phyloP scores from a whole-genome alignment of 2,797 vertebrate genomes.

The Megaceryle alcyon region DNA sequence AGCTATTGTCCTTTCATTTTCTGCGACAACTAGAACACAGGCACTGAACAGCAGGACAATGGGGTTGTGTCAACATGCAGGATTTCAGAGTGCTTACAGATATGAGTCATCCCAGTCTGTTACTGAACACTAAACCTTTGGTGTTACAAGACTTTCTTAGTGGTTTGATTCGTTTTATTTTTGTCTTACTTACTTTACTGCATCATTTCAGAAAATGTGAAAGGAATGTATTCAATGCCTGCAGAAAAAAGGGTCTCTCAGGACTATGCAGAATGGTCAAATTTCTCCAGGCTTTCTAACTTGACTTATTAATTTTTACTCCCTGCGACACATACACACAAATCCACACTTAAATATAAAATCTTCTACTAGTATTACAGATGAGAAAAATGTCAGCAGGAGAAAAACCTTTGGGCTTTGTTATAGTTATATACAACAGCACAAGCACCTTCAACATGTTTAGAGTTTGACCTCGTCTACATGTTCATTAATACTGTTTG shows the following conservation, averaged over 20 bases:
- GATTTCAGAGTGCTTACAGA: constrained; percentile 42
- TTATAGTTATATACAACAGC: not conserved
- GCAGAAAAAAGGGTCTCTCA: not conserved
- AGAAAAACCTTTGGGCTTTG: constrained; percentile 1
- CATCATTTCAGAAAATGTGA: constrained; percentile 30
- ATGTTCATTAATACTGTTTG: not conserved
- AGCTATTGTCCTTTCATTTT: constrained; percentile 58
- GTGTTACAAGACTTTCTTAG: not conserved
- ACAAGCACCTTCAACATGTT: not conserved
- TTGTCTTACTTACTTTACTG: constrained; percentile 36
- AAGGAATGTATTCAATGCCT: constrained; percentile 8
- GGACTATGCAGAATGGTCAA: not conserved
- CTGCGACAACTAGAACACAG: constrained; percentile 31
- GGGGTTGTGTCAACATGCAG: constrained; percentile 30
- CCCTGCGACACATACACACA: not conserved
- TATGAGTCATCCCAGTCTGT: not conserved
- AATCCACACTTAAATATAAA: not conserved
- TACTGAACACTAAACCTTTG: constrained; percentile 46
- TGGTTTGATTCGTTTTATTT: constrained; percentile 39
- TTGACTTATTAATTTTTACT: constrained; percentile 27
- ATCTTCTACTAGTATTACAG: not conserved
- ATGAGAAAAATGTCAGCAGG: not conserved
- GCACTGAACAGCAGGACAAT: constrained; percentile 44
- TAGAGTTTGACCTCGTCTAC: not conserved
- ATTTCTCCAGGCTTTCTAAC: not conserved